These are phyloP conservation scores for Ypsolopha scabrella DNA, from an alignment of 2,888 invertebrate genomes.

Conservation along the genomic window DNA sequence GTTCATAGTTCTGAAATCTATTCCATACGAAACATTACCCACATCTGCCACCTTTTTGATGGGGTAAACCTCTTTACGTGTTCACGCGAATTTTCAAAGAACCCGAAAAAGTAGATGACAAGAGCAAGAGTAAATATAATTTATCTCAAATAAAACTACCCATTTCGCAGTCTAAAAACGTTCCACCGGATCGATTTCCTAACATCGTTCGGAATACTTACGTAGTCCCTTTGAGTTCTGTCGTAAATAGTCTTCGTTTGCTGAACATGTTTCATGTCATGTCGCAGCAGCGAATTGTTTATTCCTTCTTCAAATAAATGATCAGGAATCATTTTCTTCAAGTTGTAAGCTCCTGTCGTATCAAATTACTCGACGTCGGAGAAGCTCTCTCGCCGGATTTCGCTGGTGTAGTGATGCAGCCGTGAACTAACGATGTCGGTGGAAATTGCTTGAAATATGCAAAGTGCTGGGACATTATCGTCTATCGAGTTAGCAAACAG, in stretches of 20 bases:
- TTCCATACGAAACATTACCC: not conserved
- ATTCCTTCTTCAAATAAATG: slow-evolving; percentile 53
- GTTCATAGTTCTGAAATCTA: not conserved
- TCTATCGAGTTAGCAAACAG: slow-evolving; percentile 33
- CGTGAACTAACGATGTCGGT: slow-evolving; percentile 10
- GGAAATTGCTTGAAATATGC: slow-evolving; percentile 8
- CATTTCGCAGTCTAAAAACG: not conserved
- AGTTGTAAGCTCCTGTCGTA: not conserved
- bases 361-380: not conserved
- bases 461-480: slow-evolving; percentile 20
- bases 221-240: slow-evolving; percentile 48
- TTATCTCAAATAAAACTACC: not conserved
- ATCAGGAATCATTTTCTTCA: slow-evolving; percentile 38
- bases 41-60: not conserved
- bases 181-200: not conserved
- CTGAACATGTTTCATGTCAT: slow-evolving; percentile 52
- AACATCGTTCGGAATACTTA: slow-evolving; percentile 26
- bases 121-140: not conserved
- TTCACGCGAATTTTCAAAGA: not conserved
- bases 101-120: not conserved
- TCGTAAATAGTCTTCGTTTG: slow-evolving; percentile 33
- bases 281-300: slow-evolving; percentile 35
- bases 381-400: not conserved
- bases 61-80: not conserved
- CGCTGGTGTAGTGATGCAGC: not conserved